Evolutionary conservation across 2,888 invertebrate species (phyloP), one percentile per base, ranked within the genome.

Genomic region (Zele albiditarsus): DNA sequence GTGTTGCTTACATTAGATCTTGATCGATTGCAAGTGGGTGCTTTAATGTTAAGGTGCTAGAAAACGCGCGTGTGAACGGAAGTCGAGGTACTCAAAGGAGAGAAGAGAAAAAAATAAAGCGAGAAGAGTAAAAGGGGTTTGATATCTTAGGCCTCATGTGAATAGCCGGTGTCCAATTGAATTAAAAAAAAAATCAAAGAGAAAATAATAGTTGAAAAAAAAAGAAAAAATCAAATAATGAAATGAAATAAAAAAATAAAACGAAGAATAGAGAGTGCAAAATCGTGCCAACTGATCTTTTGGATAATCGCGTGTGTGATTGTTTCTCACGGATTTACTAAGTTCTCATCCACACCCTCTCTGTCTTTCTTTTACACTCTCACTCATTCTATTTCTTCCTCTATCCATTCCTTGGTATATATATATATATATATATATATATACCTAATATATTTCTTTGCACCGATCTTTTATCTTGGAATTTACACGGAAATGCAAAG

Each of bases 1-100:
- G 60, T 60, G 25, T 16, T 60, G 6, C 60, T 60, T 60, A 60
- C 60, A 60, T 28, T 60, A 60, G 57, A 68, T 73, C 53, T 74
- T 68, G 69, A 63, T 69, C 31, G 65, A 70, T 63, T 57, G 57
- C 49, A 53, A 58, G 69, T 70, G 63, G 63, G 70, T 71, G 63
- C 70, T 70, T 70, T 31, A 49, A 20, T 28, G 23, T 38, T 20
- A 63, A 74, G 70, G 74, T 74, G 74, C 74, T 74, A 70, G 70
- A 42, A 70, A 57, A 70, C 62, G 70, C 62, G 70, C 70, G 74
- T 74, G 74, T 71, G 74, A 74, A 74, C 74, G 70, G 74, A 74
- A 65, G 74, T 74, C 65, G 33, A 42, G 53, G 53, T 53, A 53
- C 53, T 53, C 6, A 8, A 53, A 53, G 49, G 49, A 49, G 49